These are phyloP conservation scores for Drosophila kanapiae DNA, from an alignment of 1,140 invertebrate genomes.

Conservation along the genomic window DNA sequence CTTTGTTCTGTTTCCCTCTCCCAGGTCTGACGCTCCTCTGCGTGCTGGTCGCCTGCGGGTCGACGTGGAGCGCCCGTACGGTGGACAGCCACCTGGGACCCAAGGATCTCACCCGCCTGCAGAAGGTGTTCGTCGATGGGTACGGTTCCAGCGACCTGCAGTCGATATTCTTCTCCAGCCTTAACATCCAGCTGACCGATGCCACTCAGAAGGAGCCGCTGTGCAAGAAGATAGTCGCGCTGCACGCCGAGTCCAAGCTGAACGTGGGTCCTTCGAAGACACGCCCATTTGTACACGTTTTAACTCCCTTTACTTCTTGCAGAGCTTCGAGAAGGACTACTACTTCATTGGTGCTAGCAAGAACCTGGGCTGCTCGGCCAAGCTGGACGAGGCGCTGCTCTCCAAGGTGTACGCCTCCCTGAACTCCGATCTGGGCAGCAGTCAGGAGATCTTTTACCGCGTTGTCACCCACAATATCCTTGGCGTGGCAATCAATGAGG, in stretches of 20 bases:
- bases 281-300: not conserved
- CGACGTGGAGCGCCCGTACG: slow-evolving; percentile 64
- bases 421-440: slow-evolving; percentile 53
- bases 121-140: slow-evolving; percentile 80
- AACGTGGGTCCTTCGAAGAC: slow-evolving; percentile 60
- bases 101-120: slow-evolving; percentile 76
- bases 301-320: slow-evolving; percentile 5
- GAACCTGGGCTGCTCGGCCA: slow-evolving; percentile 65
- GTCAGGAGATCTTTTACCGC: slow-evolving; percentile 80
- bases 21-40: slow-evolving; percentile 63
- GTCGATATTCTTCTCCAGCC: slow-evolving; percentile 74
- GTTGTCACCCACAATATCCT: slow-evolving; percentile 65
- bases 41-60: slow-evolving; percentile 44
- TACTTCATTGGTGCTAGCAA: slow-evolving; percentile 79
- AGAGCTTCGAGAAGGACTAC: slow-evolving; percentile 84
- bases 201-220: slow-evolving; percentile 56
- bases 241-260: slow-evolving; percentile 78
- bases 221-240: slow-evolving; percentile 65
- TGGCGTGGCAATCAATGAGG: slow-evolving; percentile 75
- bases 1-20: not conserved
- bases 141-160: slow-evolving; percentile 79
- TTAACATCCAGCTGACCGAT: slow-evolving; percentile 75
- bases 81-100: slow-evolving; percentile 71
- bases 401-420: slow-evolving; percentile 67
- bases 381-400: slow-evolving; percentile 65